These are phyloP conservation scores for Nomada hirtipes DNA, from an alignment of 2,888 invertebrate genomes.

Conservation along the genomic window DNA sequence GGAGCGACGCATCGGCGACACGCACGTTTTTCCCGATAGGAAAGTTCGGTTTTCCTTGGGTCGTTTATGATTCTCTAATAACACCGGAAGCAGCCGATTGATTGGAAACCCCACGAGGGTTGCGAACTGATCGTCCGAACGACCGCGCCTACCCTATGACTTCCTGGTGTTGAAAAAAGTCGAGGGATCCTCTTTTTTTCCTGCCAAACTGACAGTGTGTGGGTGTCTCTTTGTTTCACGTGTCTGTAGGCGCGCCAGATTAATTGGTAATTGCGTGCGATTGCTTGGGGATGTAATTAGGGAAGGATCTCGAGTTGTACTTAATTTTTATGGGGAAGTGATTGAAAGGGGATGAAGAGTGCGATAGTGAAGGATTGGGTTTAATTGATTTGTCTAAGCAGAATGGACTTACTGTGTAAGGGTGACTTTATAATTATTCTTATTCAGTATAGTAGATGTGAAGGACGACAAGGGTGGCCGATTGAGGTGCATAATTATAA, in stretches of 20 bases:
- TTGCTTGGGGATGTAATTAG: no score
- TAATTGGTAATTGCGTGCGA: neutral
- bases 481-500: conserved; percentile 72
- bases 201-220: neutral
- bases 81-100: conserved; percentile 84
- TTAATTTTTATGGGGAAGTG: no score
- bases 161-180: conserved; percentile 81
- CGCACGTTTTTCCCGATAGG: conserved; percentile 78
- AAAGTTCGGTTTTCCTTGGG: conserved; percentile 83
- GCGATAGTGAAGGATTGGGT: no score
- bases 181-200: conserved; percentile 39
- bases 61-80: conserved; percentile 82
- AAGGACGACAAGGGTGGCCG: neutral
- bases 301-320: no score
- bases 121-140: conserved; percentile 72
- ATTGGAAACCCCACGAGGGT: conserved; percentile 82
- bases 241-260: neutral
- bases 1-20: conserved; percentile 72
- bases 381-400: no score
- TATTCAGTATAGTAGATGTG: no score
- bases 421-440: no score
- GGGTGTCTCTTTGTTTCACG: no score
- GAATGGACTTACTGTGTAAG: no score
- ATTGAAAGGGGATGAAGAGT: no score
- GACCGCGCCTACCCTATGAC: conserved; percentile 67